Base-by-base conservation (phyloP, 2,888 invertebrate genomes). In the Anoplius nigerrimus region DNA sequence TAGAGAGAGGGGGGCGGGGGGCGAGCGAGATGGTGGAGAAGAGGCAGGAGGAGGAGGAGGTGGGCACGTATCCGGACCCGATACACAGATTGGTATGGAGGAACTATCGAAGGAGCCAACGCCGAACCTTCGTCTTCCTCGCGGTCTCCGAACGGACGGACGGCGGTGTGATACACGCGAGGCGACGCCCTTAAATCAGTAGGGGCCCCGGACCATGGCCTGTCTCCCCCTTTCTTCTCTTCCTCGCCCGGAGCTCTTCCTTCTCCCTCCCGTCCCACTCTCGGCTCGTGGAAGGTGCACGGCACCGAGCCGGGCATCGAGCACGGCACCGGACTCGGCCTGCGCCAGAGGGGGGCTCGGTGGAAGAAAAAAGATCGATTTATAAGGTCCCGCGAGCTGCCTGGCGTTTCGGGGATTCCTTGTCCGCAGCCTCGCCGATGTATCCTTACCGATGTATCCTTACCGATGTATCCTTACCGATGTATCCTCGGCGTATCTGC, bases 181-280 rank as follows among this genome's bases (percentile, higher is more conserved):
- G 71, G 76, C 87, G 85, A 87, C 81, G 83, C 78, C 82, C 80
- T 82, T 87, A 88, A 87, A 88, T 88, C 88, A 87, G 84, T 81
- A 75, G 65, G 65, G 80, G 75, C 67, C 79, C 82, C 79, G 79
- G 81, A 81, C n/a, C n/a, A n/a, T n/a, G 76, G 70, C n/a, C 48
- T 48, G 48, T 48, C 16, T 34, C 34, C 11, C 34, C 11, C 11
- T 34, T 34, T 34, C 34, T 72, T 69, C 74, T n/a, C 77, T 72
- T 69, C 74, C 74, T 74, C 72, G 34, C 34, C 34, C 34, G 11
- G 11, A 6, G 34, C 34, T 72, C 75, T 71, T 53, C 58, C 46
- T 56, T 55, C 51, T 66, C 52, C 45, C 54, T 42, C 66, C 27
- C 48, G 20, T n/a, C n/a, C n/a, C n/a, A n/a, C n/a, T n/a, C 63